These are phyloP conservation scores for Hydrolagus affinis DNA, from an alignment of 2,113 vertebrate species.

Conservation along the genomic window DNA sequence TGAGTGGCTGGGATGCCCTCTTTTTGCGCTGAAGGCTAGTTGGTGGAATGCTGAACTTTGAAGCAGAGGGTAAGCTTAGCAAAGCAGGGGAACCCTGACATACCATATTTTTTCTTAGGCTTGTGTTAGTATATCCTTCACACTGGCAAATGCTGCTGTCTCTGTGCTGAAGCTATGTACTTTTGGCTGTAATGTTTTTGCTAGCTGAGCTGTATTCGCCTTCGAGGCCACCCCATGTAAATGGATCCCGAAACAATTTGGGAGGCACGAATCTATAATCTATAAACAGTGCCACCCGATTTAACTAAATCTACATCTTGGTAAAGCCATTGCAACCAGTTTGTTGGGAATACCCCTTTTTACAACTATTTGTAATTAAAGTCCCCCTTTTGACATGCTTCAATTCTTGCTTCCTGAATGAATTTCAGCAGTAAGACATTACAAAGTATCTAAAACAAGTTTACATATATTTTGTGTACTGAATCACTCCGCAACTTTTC, in stretches of 20 bases:
- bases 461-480: background rate
- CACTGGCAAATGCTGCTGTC: conserved; percentile 50
- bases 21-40: conserved; percentile 61
- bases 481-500: background rate
- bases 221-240: conserved; percentile 70
- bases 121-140: conserved; percentile 49
- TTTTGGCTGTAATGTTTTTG: conserved; percentile 55
- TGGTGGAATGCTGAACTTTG: conserved; percentile 52
- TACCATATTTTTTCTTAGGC: conserved; percentile 50
- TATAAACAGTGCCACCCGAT: conserved; percentile 50
- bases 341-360: conserved; percentile 15
- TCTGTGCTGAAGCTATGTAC: conserved; percentile 52
- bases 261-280: conserved; percentile 65
- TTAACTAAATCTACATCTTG: conserved; percentile 39
- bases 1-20: conserved; percentile 53
- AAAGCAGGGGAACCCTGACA: conserved; percentile 53
- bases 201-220: conserved; percentile 58
- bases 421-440: background rate
- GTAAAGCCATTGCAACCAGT: background rate
- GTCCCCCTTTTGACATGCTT: background rate
- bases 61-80: conserved; percentile 51
- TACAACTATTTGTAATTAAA: conserved; percentile 23
- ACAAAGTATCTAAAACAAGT: background rate
- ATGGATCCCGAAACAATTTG: conserved; percentile 76
- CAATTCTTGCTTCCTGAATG: background rate